These are phyloP conservation scores for Polyommatus icarus DNA, from an alignment of 2,888 invertebrate species.

Conservation along the genomic window DNA sequence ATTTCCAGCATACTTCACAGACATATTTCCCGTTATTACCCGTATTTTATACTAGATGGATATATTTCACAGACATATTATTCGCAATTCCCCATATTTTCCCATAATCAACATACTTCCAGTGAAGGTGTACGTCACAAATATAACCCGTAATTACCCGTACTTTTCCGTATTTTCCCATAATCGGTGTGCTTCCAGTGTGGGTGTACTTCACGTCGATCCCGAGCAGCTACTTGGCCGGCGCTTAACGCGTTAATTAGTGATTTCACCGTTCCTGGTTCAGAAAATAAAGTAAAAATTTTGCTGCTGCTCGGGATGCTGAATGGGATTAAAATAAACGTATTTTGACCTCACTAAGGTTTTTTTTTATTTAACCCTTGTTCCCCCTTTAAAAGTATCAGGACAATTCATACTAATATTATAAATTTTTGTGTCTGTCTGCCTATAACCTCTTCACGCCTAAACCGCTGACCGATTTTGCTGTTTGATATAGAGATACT, in stretches of 20 bases:
- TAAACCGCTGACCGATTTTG: no score
- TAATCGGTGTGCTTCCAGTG: slow-evolving; percentile 48
- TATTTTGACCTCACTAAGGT: not conserved
- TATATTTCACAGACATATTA: no score
- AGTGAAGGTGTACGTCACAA: not conserved
- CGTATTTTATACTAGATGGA: no score
- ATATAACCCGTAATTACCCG: not conserved
- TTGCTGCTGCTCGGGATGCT: not conserved
- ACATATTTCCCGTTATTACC: no score
- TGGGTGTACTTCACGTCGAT: slow-evolving; percentile 57
- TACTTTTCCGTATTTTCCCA: not conserved
- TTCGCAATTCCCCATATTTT: no score
- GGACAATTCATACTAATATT: no score
- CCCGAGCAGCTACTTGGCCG: slow-evolving; percentile 51
- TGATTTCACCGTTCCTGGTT: not conserved
- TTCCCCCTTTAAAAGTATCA: no score
- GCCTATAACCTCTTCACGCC: no score
- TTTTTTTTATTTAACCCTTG: no score
- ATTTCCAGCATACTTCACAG: no score
- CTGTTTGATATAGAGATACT: no score
- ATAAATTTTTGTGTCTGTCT: no score
- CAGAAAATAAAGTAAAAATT: not conserved
- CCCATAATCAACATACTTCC: not conserved
- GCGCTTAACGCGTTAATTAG: not conserved
- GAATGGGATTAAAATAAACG: not conserved